Percentiles rank a stretch among this genome's conserved stretches.
These are phyloP conservation scores for Phoenicopterus ruber DNA, from an alignment of 2,113 vertebrate genomes.

Conservation along the genomic window DNA sequence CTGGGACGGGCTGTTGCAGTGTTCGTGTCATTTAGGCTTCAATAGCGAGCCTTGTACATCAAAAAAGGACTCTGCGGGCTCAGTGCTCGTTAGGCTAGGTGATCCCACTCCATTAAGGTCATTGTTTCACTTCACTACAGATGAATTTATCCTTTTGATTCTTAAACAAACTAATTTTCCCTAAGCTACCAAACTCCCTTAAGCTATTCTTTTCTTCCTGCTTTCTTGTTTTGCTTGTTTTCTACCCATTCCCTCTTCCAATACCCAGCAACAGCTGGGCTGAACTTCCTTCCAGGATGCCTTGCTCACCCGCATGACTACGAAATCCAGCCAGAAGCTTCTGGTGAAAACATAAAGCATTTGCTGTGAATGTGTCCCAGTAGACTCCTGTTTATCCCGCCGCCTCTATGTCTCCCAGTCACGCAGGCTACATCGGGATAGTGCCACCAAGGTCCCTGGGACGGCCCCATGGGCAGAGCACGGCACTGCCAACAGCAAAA, in stretches of 20 bases:
- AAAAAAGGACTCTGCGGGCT: neutral
- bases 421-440: neutral
- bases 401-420: neutral
- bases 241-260: neutral
- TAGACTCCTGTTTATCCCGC: neutral
- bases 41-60: neutral
- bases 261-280: neutral
- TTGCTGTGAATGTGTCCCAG: neutral
- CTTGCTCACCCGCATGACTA: neutral
- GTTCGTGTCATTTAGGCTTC: neutral
- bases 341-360: neutral
- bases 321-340: neutral
- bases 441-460: neutral
- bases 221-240: neutral
- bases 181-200: neutral
- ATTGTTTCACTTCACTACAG: neutral
- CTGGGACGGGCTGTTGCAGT: neutral
- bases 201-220: neutral
- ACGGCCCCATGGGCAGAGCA: neutral
- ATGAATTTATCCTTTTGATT: neutral
- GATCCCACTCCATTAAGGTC: neutral
- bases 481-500: fast-evolving
- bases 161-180: neutral
- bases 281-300: neutral
- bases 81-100: fast-evolving